Percentiles rank a stretch among this genome's conserved stretches.
Evolutionary conservation across 2,888 invertebrate species (phyloP).

Genomic region (Lypha dubia): DNA sequence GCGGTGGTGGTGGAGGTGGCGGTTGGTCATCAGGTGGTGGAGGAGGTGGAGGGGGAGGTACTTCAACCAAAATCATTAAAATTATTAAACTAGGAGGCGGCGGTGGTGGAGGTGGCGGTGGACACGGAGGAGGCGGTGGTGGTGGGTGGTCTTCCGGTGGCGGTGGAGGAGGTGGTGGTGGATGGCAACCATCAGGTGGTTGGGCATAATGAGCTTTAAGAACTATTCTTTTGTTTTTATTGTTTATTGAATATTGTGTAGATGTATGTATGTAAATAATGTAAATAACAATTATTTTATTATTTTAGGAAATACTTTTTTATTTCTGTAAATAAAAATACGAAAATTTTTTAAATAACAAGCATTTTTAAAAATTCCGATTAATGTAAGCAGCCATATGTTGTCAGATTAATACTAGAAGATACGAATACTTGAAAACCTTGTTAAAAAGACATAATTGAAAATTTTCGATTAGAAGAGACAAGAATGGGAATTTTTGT

Average conservation of each 20-base stretch:
- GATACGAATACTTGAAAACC: too few species aligned
- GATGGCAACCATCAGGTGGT: conserved; percentile 75
- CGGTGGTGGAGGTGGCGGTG: conserved; percentile 74
- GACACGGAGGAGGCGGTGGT: conserved; percentile 72
- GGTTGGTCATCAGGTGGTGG: conserved; percentile 70
- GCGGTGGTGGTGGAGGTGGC: conserved; percentile 75
- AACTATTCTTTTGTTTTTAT: neutral
- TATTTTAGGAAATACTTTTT: conserved; percentile 26
- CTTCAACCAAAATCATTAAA: conserved; percentile 73
- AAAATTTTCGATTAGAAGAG: too few species aligned
- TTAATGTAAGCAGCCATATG: neutral
- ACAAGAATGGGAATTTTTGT: too few species aligned
- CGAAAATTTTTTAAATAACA: conserved; percentile 67
- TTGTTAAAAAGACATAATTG: neutral
- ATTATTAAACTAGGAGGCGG: conserved; percentile 75
- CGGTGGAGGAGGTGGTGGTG: conserved; percentile 73
- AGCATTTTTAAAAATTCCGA: neutral
- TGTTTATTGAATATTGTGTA: conserved; percentile 34
- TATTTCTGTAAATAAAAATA: conserved; percentile 31
- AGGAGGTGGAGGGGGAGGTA: conserved; percentile 67
- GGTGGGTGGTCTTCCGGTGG: conserved; percentile 74
- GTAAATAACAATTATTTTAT: conserved; percentile 36
- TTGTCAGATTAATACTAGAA: neutral
- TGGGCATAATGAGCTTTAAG: conserved; percentile 76
- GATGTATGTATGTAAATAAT: conserved; percentile 49